Evolutionary conservation across 2,113 vertebrate genomes (phyloP).

Genomic region (Gobiocypris rarus): DNA sequence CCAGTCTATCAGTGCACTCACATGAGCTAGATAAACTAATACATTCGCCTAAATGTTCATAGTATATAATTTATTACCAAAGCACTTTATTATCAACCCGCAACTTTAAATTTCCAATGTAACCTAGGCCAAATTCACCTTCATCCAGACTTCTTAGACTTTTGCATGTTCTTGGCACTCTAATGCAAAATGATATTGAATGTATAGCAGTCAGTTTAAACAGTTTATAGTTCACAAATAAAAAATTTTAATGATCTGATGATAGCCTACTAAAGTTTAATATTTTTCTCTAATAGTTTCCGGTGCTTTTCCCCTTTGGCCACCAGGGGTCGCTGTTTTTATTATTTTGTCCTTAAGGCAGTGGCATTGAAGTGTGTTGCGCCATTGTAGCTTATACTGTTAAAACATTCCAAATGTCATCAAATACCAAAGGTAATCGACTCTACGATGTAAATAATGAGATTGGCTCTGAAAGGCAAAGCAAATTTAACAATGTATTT

Average conservation of each 20-base stretch:
- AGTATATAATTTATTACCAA: background rate
- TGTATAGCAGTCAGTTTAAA: background rate
- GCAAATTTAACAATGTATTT: background rate
- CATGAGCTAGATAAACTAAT: background rate
- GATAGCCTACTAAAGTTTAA: background rate
- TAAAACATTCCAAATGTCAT: background rate
- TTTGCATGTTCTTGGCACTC: background rate
- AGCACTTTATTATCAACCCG: too few relatives aligned
- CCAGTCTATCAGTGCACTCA: background rate
- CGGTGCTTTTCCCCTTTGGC: background rate
- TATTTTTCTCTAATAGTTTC: background rate
- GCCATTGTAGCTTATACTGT: too few relatives aligned
- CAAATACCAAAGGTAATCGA: background rate
- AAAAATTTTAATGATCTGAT: background rate
- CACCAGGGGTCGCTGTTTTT: slow-evolving; percentile 9
- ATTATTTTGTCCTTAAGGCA: background rate
- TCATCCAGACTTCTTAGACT: background rate
- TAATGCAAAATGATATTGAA: background rate
- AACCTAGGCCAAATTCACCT: background rate
- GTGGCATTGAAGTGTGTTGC: too few relatives aligned
- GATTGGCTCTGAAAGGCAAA: background rate
- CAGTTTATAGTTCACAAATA: background rate
- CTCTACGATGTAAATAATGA: background rate
- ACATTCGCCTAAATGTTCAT: background rate
- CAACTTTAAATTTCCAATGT: background rate